Base-by-base conservation (phyloP, 2,888 invertebrate genomes). In the Ganaspis brasiliensis region DNA sequence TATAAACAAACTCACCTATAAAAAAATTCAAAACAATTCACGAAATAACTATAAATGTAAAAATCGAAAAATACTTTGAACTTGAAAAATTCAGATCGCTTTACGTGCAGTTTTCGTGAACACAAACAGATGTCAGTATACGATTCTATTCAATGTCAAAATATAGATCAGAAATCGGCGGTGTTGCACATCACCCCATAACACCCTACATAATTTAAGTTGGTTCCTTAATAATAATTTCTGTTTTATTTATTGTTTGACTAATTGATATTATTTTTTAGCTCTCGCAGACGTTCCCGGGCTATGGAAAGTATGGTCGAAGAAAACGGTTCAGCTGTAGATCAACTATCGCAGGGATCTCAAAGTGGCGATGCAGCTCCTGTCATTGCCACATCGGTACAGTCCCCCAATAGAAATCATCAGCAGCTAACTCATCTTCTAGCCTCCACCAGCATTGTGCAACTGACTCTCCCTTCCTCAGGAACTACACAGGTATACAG, bases 271-370 rank as follows among this genome's bases (percentile, higher is more conserved):
- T 63, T 63, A 16, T 40, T 70, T 14, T 49, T 24, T 52, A 95
- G 95, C 94, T 94, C 94, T 94, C 37, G 73, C 78, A 93, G 94
- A 93, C 88, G 91, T 91, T 89, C 91, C 91, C 92, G 91, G 92
- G 93, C 92, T 94, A 97, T 97, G 97, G 97, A 97, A 94, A 95
- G 96, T 93, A 96, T 97, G 95, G 97, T 97, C 92, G 97, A 97
- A 94, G 97, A 97, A 94, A 97, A 97, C 92, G 96, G 96, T 90
- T 93, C 93, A 91, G 92, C 92, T 89, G 90, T 92, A 86, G 94
- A 94, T 92, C 94, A 94, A 83, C 90, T 94, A 88, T 92, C 93
- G 79, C 92, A 92, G 82, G 92, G 93, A 80, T 92, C 94, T 79
- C 93, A 93, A 84, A 92, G 91, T 82, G 90, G 90, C 71, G 91